These are phyloP conservation scores for Litocranius walleri DNA, from an alignment of 2,113 vertebrate species.

Conservation along the genomic window DNA sequence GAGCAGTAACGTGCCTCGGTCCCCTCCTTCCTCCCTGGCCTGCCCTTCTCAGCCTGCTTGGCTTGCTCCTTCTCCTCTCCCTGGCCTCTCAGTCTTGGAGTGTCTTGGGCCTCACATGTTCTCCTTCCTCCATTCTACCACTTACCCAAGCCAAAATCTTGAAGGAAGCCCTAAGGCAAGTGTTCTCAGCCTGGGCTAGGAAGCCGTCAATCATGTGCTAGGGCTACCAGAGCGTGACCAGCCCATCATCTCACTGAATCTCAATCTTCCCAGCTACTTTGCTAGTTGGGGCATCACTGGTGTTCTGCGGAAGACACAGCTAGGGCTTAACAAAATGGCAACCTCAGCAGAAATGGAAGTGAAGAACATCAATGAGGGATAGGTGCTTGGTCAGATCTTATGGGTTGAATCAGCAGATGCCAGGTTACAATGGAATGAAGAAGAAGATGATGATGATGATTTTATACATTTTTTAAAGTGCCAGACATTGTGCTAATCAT, in stretches of 20 bases:
- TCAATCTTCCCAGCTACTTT: background rate
- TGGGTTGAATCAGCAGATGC: background rate
- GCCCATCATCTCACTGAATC: background rate
- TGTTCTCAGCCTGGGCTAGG: background rate
- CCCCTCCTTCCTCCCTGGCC: background rate
- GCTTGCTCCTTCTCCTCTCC: background rate
- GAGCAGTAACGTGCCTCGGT: rapidly evolving
- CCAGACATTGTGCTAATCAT: background rate
- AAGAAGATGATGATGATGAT: background rate
- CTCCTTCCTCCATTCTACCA: background rate
- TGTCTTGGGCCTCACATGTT: background rate
- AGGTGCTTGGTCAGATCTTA: background rate
- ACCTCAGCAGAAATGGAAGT: background rate
- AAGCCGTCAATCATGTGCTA: background rate
- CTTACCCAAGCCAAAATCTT: background rate
- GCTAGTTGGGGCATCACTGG: background rate
- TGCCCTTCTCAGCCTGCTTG: background rate
- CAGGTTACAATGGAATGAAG: background rate
- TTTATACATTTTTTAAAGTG: background rate
- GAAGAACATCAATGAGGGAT: background rate
- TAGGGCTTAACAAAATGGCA: background rate
- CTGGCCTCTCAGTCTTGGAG: rapidly evolving
- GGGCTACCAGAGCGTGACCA: background rate
- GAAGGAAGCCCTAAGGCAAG: background rate
- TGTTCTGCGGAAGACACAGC: background rate